Conservation (phyloP, 2,113 vertebrate species). For the Dendropsophus ebraccatus region DNA sequence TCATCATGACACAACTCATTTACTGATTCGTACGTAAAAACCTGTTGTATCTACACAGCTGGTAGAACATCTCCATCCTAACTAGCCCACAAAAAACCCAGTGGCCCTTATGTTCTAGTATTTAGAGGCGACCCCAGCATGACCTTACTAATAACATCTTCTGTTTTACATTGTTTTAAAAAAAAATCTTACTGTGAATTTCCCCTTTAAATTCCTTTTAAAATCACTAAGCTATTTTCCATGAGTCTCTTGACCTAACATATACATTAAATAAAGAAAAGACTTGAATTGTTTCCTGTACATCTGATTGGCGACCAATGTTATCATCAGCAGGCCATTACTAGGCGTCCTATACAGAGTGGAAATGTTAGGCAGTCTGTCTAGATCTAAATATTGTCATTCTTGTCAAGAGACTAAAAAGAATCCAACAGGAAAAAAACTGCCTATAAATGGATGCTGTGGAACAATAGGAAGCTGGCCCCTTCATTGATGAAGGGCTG, state of each 20-base stretch:
- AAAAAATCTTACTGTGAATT: too few relatives aligned
- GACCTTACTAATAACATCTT: too few relatives aligned
- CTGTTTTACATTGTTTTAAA: too few relatives aligned
- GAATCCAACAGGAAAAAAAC: background rate
- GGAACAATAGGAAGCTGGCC: background rate
- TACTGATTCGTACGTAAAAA: too few relatives aligned
- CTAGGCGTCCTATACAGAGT: background rate
- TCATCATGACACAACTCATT: too few relatives aligned
- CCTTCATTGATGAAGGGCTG: background rate
- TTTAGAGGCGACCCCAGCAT: too few relatives aligned
- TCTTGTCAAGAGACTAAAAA: background rate
- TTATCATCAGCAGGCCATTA: background rate
- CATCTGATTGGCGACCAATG: background rate
- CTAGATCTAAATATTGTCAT: background rate
- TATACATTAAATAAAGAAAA: background rate
- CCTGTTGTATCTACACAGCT: too few relatives aligned
- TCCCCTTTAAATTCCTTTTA: background rate
- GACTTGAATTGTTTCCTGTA: background rate
- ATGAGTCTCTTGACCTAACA: background rate
- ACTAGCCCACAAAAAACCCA: background rate
- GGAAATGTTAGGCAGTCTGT: background rate
- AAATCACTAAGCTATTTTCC: background rate
- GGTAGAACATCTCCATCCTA: too few relatives aligned
- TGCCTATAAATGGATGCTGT: background rate
- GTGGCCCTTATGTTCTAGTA: too few relatives aligned